Conservation (phyloP, 2,888 invertebrate species). For the Sialis fuliginosa region DNA sequence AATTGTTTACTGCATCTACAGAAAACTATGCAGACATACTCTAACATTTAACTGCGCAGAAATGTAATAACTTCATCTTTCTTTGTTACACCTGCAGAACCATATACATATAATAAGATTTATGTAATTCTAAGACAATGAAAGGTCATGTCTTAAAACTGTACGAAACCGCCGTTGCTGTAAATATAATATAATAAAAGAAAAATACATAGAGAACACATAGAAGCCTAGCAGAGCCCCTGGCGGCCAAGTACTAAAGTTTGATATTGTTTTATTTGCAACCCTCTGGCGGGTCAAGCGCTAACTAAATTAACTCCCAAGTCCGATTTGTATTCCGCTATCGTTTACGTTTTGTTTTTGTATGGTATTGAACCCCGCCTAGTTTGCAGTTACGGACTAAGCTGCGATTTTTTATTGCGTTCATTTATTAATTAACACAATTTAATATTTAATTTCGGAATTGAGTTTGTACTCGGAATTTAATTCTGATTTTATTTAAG, state of each 20-base stretch:
- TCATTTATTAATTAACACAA: background rate
- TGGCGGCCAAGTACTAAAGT: constrained; percentile 24
- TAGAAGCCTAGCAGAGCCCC: constrained; percentile 12
- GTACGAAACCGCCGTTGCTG: no score
- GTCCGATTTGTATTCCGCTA: constrained; percentile 27
- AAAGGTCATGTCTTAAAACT: no score
- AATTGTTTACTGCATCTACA: no score
- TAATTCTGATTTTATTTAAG: no score
- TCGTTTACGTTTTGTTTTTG: constrained; percentile 22
- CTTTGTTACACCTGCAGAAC: no score
- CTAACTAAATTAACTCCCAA: constrained; percentile 25
- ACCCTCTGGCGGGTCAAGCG: constrained; percentile 24
- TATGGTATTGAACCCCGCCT: background rate
- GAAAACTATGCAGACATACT: no score
- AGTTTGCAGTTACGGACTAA: background rate
- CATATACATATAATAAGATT: no score
- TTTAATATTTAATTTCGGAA: no score
- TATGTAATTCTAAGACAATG: no score
- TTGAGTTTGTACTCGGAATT: no score
- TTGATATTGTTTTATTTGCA: constrained; percentile 29
- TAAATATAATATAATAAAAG: background rate
- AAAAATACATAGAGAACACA: background rate
- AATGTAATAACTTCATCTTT: no score
- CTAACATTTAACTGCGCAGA: no score
- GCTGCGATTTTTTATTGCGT: background rate